phyloP scores from a whole-genome alignment of 1,140 invertebrate species.

The Zaprionus africanus region DNA sequence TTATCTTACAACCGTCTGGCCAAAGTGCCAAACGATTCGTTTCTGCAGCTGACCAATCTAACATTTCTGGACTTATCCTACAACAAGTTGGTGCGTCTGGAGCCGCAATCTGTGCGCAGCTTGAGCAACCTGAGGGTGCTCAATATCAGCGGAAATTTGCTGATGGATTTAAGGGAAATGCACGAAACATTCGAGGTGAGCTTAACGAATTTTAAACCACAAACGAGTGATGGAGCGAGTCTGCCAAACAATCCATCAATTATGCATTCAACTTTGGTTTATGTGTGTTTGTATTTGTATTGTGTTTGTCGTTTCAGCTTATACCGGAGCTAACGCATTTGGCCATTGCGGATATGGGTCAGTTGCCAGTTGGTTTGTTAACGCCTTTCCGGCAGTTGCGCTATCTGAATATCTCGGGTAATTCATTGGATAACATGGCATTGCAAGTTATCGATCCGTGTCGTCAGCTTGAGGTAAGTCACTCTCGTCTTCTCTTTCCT shows the following conservation, averaged over 20 bases:
- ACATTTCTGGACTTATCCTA: slow-evolving; percentile 89
- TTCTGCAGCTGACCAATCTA: slow-evolving; percentile 88
- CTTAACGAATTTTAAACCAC: slow-evolving; percentile 17
- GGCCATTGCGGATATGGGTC: slow-evolving; percentile 86
- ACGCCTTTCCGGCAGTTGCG: slow-evolving; percentile 85
- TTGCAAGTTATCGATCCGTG: slow-evolving; percentile 83
- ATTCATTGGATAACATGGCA: slow-evolving; percentile 84
- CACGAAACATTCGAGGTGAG: slow-evolving; percentile 83
- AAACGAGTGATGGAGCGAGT: neutral
- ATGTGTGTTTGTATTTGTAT: neutral
- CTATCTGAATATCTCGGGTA: slow-evolving; percentile 86
- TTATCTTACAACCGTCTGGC: slow-evolving; percentile 90
- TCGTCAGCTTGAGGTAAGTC: slow-evolving; percentile 81
- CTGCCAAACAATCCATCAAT: neutral
- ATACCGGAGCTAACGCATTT: slow-evolving; percentile 85
- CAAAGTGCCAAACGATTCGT: slow-evolving; percentile 89
- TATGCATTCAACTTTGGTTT: neutral
- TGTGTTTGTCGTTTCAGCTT: slow-evolving; percentile 71
- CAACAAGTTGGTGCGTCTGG: slow-evolving; percentile 89
- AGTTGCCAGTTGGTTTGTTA: slow-evolving; percentile 85
- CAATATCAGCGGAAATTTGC: slow-evolving; percentile 88
- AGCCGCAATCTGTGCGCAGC: slow-evolving; percentile 86
- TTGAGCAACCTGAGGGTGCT: slow-evolving; percentile 85
- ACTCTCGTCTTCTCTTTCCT: neutral
- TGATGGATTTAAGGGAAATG: slow-evolving; percentile 83